Percentiles rank a stretch among this genome's conserved stretches.
These are phyloP conservation scores for Irena cyanogastra DNA, from an alignment of 2,113 vertebrate genomes.

Conservation along the genomic window DNA sequence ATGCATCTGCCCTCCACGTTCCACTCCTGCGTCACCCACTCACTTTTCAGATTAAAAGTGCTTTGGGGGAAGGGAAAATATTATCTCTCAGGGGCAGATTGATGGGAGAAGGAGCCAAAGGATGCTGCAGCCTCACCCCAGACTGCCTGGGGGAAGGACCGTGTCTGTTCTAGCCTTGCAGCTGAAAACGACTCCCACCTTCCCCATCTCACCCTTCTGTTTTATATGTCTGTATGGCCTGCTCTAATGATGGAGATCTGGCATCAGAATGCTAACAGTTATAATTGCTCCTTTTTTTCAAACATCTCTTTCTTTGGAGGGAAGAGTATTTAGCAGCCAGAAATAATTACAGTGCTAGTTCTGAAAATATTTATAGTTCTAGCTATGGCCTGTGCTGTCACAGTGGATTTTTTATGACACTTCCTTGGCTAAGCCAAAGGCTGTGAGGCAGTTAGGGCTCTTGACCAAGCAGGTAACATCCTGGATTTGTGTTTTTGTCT, in stretches of 20 bases:
- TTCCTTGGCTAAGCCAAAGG: background rate
- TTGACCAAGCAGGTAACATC: background rate
- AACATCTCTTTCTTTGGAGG: background rate
- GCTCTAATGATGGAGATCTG: background rate
- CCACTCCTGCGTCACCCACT: conserved; percentile 4
- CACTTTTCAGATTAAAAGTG: conserved; percentile 12
- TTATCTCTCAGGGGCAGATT: background rate
- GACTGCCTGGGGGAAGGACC: background rate
- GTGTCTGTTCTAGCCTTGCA: background rate
- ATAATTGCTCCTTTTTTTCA: background rate
- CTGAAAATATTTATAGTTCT: background rate
- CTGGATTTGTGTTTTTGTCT: background rate
- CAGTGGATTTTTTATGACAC: background rate
- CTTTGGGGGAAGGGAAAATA: background rate
- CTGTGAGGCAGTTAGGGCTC: background rate
- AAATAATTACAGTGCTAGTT: background rate
- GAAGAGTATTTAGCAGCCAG: background rate
- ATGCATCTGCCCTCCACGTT: background rate
- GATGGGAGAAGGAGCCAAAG: conserved; percentile 5
- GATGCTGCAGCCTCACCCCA: background rate
- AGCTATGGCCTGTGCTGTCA: background rate
- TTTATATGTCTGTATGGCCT: background rate
- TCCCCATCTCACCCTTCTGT: background rate
- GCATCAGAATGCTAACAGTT: background rate
- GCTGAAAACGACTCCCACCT: background rate